Percentiles rank a stretch among this genome's conserved stretches.
phyloP scores from a whole-genome alignment of 2,888 invertebrate species.

The Oithona nana region DNA sequence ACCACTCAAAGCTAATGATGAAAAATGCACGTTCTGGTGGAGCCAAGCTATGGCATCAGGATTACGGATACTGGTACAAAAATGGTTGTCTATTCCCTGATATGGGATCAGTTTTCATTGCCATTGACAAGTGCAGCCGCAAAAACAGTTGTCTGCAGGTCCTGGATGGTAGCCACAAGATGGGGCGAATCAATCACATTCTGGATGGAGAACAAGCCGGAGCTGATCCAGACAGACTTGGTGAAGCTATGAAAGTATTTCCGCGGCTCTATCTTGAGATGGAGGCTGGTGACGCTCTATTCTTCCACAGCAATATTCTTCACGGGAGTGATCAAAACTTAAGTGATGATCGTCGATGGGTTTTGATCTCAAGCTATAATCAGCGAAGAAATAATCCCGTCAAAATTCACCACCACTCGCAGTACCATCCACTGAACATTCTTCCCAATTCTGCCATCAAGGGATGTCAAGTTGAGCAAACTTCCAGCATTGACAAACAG shows the following conservation, averaged over 20 bases:
- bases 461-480: neutral
- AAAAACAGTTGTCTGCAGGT: constrained; percentile 20
- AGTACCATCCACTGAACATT: constrained; percentile 18
- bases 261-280: constrained; percentile 18
- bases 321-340: constrained; percentile 19
- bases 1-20: constrained; percentile 19
- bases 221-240: constrained; percentile 17
- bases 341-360: constrained; percentile 18
- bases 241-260: constrained; percentile 3
- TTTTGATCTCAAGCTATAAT: constrained; percentile 19
- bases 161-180: constrained; percentile 18
- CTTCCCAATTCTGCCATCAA: constrained; percentile 12
- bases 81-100: constrained; percentile 19
- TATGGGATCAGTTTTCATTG: constrained; percentile 19
- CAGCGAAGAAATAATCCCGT: constrained; percentile 19
- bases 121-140: constrained; percentile 17
- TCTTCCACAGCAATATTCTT: constrained; percentile 21
- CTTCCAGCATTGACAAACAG: too few species aligned
- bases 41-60: constrained; percentile 20
- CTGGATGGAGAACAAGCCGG: constrained; percentile 17
- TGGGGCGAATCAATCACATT: constrained; percentile 18
- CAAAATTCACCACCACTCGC: constrained; percentile 19
- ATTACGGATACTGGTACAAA: constrained; percentile 20
- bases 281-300: constrained; percentile 19
- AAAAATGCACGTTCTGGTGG: constrained; percentile 18